Percentiles rank a stretch among this genome's conserved stretches.
These are phyloP conservation scores for Pissodes strobi DNA, from an alignment of 1,140 invertebrate genomes.

Conservation along the genomic window DNA sequence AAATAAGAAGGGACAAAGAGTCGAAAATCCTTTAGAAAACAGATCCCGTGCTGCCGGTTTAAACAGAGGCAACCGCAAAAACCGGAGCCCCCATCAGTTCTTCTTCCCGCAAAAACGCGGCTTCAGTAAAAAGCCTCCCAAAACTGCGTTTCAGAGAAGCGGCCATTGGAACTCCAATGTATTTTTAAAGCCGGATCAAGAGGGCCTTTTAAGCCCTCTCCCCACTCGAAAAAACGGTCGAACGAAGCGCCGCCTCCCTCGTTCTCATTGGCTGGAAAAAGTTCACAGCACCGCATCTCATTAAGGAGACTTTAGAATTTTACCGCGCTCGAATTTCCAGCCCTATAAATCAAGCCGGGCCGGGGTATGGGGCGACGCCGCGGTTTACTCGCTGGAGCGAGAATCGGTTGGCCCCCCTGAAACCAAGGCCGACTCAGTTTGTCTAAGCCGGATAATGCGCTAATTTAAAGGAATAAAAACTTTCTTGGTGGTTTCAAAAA, in stretches of 20 bases:
- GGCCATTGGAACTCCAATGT: slow-evolving; percentile 54
- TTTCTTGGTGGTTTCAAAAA: slow-evolving; percentile 18
- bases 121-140: slow-evolving; percentile 42
- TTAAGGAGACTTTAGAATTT: slow-evolving; percentile 55
- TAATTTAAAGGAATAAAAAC: slow-evolving; percentile 29
- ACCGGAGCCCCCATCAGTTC: slow-evolving; percentile 45
- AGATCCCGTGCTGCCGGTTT: slow-evolving; percentile 47
- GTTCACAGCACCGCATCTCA: slow-evolving; percentile 53
- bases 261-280: slow-evolving; percentile 53
- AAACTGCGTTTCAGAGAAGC: slow-evolving; percentile 49
- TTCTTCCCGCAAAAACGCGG: slow-evolving; percentile 47
- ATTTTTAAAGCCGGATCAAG: slow-evolving; percentile 55
- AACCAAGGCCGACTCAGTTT: slow-evolving; percentile 30
- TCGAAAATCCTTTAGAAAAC: slow-evolving; percentile 51
- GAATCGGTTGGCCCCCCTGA: slow-evolving; percentile 21
- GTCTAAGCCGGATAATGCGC: slow-evolving; percentile 30
- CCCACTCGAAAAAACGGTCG: slow-evolving; percentile 50
- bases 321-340: slow-evolving; percentile 49
- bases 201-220: slow-evolving; percentile 47
- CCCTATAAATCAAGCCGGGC: slow-evolving; percentile 52
- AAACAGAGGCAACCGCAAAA: slow-evolving; percentile 51
- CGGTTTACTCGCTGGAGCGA: slow-evolving; percentile 23
- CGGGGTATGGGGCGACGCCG: slow-evolving; percentile 30
- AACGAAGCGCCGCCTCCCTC: slow-evolving; percentile 34
- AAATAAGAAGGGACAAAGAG: slow-evolving; percentile 52